phyloP scores from a whole-genome alignment of 2,888 invertebrate species.

The Tetheella fluctuosa region DNA sequence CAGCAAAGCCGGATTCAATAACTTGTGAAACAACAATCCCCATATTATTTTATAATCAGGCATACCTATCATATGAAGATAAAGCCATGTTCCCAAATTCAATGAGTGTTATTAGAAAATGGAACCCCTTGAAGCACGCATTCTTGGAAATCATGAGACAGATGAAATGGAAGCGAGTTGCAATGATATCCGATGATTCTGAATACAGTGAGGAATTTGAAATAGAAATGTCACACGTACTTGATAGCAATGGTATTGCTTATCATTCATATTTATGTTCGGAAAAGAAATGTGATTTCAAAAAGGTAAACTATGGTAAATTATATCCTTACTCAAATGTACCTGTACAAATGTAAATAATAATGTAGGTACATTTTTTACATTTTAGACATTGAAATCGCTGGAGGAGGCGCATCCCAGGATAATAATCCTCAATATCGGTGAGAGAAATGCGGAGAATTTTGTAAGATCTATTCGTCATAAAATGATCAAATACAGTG shows the following conservation, averaged over 20 bases:
- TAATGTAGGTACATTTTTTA: conserved; percentile 12
- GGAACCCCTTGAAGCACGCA: conserved; percentile 16
- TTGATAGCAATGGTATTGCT: conserved; percentile 27
- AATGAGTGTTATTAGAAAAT: conserved; percentile 12
- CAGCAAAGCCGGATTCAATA: conserved; percentile 17
- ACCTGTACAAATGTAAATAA: background rate
- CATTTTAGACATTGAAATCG: too few species aligned
- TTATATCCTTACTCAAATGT: background rate
- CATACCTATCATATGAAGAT: conserved; percentile 16
- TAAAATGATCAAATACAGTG: conserved; percentile 12
- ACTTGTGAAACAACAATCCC: conserved; percentile 16
- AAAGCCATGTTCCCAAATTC: conserved; percentile 21
- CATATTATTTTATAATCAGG: conserved; percentile 19
- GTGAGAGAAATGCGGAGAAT: conserved; percentile 22
- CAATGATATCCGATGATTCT: conserved; percentile 48
- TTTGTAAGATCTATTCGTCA: conserved; percentile 10
- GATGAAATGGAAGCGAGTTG: conserved; percentile 43
- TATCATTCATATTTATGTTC: conserved; percentile 32
- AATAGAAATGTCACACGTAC: conserved; percentile 29
- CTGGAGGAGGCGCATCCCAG: conserved; percentile 32
- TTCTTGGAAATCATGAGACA: conserved; percentile 33
- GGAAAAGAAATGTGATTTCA: conserved; percentile 5
- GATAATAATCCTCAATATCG: conserved; percentile 50
- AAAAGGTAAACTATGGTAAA: too few species aligned
- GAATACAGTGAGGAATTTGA: conserved; percentile 41